Evolutionary conservation across 2,888 invertebrate genomes (phyloP), one percentile per base, ranked within the genome.

Genomic region (Brachylomia viminalis): DNA sequence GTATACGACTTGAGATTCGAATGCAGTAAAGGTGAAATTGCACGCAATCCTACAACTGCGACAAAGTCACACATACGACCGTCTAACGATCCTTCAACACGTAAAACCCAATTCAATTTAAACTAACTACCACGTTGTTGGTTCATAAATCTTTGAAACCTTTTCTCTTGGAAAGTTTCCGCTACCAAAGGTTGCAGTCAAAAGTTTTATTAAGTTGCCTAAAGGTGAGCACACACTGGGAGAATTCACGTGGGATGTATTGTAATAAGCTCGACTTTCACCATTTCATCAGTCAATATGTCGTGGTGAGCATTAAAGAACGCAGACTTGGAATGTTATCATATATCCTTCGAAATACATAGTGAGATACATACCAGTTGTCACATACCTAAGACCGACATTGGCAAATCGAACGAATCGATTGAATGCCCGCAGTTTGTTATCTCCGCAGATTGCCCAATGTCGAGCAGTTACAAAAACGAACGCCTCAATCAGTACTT

Each of bases 131-230:
- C 80, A 85, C 88, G 90, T 89, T 91, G 91, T 91, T 84, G 77
- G 68, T 64, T 72, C 75, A 70, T 79, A 84, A 87, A 89, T 87
- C 86, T 87, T 76, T 82, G 76, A 68, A 77, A 82, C 78, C 70
- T 84, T 81, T 79, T 75, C 74, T 84, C 74, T 83, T 42, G 38
- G 17, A 77, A 91, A 91, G 87, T 92, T 90, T 79, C 64, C 42
- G 52, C 83, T 89, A 84, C 80, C 89, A 82, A 92, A 91, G 91
- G 90, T 90, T 91, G 92, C 92, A 92, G 91, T 92, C 90, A 91
- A 86, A 94, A 94, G 92, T 94, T 95, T 92, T 93, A 94, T 93
- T 93, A 92, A 93, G 89, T 94, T 94, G 30, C 27, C 88, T 89
- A 79, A 81, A 82, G 87, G 88, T 88, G 89, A 90, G 90, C 3